These are phyloP conservation scores for Apodemus agrarius DNA, from an alignment of 2,797 vertebrate genomes.

Conservation along the genomic window DNA sequence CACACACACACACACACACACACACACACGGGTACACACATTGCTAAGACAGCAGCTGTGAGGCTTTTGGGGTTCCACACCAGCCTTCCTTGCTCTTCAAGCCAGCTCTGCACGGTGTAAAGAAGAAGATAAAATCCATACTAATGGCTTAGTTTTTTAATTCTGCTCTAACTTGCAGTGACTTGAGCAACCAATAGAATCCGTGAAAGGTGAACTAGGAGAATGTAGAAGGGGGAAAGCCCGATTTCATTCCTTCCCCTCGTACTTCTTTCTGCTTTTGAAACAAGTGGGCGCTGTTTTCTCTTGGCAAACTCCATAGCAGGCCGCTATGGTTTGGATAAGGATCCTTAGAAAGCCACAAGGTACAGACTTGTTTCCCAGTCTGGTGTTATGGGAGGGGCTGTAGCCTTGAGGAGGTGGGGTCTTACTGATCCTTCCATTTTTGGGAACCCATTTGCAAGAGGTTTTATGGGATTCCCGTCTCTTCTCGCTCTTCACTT, in stretches of 20 bases:
- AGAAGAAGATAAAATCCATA: background rate
- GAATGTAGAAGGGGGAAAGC: background rate
- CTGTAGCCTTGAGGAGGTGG: background rate
- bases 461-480: no score
- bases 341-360: background rate
- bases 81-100: background rate
- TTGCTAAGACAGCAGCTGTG: no score
- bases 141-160: background rate
- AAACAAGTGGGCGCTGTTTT: background rate
- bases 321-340: background rate
- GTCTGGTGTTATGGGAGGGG: background rate
- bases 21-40: fast-evolving
- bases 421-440: background rate
- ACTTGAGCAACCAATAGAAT: background rate
- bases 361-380: background rate
- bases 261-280: background rate
- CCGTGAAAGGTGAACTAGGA: background rate
- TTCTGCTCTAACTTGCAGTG: background rate
- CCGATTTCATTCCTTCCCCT: fast-evolving
- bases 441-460: background rate
- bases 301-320: background rate
- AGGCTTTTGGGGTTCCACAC: fast-evolving
- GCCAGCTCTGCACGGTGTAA: fast-evolving
- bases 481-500: background rate
- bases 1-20: background rate